A percentile compares a stretch with the other conserved stretches of the same genome.
These are phyloP conservation scores for Meloe dianella DNA, from an alignment of 2,888 invertebrate genomes.

Conservation along the genomic window DNA sequence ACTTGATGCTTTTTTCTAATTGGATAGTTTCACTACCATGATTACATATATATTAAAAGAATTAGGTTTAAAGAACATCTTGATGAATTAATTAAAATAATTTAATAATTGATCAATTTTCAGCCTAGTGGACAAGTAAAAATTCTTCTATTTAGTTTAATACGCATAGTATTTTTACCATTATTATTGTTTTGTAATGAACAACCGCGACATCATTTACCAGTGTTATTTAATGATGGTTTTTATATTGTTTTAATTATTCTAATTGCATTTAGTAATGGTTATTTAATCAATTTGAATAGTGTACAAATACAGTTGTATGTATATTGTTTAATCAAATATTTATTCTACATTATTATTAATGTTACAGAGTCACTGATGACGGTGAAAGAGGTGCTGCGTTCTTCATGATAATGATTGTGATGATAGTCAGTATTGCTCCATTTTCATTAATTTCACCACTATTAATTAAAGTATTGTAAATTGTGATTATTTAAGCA, in stretches of 20 bases:
- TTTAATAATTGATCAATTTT: slow-evolving; percentile 45
- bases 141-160: slow-evolving; percentile 67
- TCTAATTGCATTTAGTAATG: slow-evolving; percentile 82
- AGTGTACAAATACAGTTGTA: slow-evolving; percentile 86
- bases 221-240: slow-evolving; percentile 78
- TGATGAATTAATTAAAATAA: slow-evolving; percentile 18
- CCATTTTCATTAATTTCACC: slow-evolving; percentile 22
- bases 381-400: slow-evolving; percentile 19
- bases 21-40: too few relatives aligned
- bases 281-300: slow-evolving; percentile 84
- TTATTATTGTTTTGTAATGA: slow-evolving; percentile 86
- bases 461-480: slow-evolving; percentile 18
- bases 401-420: slow-evolving; percentile 19
- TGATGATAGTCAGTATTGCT: slow-evolving; percentile 22
- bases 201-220: slow-evolving; percentile 76
- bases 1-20: too few relatives aligned
- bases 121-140: slow-evolving; percentile 73
- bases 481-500: too few relatives aligned
- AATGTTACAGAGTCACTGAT: slow-evolving; percentile 22
- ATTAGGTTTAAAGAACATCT: too few relatives aligned
- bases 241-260: slow-evolving; percentile 78
- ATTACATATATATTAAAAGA: too few relatives aligned
- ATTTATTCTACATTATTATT: background rate
- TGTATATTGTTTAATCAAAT: slow-evolving; percentile 11
- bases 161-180: slow-evolving; percentile 77